Evolutionary conservation across 2,888 invertebrate species (phyloP).

Genomic region (Nineta flava): DNA sequence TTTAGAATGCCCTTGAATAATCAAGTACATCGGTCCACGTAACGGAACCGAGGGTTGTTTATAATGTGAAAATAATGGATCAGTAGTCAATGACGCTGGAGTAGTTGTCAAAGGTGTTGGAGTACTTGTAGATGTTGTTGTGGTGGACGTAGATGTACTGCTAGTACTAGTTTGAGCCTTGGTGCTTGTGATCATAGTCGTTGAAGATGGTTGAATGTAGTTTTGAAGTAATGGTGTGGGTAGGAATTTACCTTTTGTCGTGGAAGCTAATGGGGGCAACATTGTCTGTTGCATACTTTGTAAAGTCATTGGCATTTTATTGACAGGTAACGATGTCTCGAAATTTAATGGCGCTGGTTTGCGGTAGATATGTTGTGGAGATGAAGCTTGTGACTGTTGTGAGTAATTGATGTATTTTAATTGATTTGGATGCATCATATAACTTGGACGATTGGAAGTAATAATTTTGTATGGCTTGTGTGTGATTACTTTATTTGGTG

Average conservation of each 20-base stretch:
- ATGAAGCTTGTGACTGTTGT: not conserved
- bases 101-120: conserved; percentile 34
- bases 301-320: conserved; percentile 17
- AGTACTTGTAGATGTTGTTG: conserved; percentile 21
- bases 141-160: conserved; percentile 11
- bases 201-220: conserved; percentile 13
- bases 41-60: conserved; percentile 44
- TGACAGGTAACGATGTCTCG: not conserved
- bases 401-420: not conserved
- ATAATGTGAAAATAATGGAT: conserved; percentile 43
- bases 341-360: not conserved
- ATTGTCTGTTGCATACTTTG: conserved; percentile 36
- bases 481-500: not conserved
- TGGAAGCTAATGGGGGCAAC: conserved; percentile 35
- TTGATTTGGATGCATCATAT: not conserved
- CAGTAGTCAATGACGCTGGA: conserved; percentile 36
- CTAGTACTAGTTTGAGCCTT: conserved; percentile 11
- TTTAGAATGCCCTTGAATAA: conserved; percentile 74
- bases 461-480: not conserved
- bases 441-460: not conserved
- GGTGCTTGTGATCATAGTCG: conserved; percentile 8
- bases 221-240: conserved; percentile 10
- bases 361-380: not conserved
- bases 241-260: conserved; percentile 7
- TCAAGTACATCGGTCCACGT: conserved; percentile 51